Evolutionary conservation across 2,113 vertebrate genomes (phyloP), one percentile per base, ranked within the genome.

Genomic region (Bagarius yarrelli): DNA sequence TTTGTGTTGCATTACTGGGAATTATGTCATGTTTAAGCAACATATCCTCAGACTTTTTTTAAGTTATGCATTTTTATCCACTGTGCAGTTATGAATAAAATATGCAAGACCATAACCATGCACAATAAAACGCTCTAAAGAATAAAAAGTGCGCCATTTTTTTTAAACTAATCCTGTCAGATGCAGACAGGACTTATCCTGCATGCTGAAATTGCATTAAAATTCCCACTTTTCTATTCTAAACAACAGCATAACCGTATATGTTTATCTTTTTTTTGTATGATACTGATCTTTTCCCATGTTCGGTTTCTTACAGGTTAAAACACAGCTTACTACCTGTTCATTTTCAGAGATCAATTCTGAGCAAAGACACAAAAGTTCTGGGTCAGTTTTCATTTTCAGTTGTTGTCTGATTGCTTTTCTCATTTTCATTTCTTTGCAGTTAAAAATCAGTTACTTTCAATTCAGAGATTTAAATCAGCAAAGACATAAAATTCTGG

Each of bases 281-380:
- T 18, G 15, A 44, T 11, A 16, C 12, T 30, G 30, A 71, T 36
- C 9, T 19, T 50, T 52, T 3, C 60, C 61, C 2, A 27, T 70
- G 16, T 76, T 75, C 71, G 34, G 27, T 81, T 15, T 64, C 25
- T 86, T 86, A 25, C 80, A 89, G 87, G 82, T 84, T 30, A 71
- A 66, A 66, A 84, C 84, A 60, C 83, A 57, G 21, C 30, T 25
- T 81, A 76, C 81, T 70, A 70, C 82, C 72, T 76, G 83, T 83
- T 84, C 82, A 36, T 82, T 85, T 55, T 61, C 34, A 15, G 76
- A 86, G 21, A 64, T 76, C 12, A 50, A 34, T 34, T 60, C 67
- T 59, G 81, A 87, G 71, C 79, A 70, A 44, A 85, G 77, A 71
- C 77, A 82, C 18, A 63, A 75, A 44, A 76, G 50, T 34, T 50